Base-by-base conservation (phyloP, 2,888 invertebrate genomes). In the Cordilura impudica region DNA sequence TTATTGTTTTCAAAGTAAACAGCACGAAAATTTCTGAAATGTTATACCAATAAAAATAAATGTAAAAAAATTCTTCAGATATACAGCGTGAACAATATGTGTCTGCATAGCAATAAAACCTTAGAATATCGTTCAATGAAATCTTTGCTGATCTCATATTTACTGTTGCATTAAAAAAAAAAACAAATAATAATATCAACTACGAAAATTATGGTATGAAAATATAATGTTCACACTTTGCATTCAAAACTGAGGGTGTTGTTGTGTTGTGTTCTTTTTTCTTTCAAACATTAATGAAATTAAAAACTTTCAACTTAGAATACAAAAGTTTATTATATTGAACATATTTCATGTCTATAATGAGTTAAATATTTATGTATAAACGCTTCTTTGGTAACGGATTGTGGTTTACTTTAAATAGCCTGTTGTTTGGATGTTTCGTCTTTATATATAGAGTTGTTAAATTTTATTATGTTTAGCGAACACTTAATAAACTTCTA, bases 1-100 rank as follows among this genome's bases (percentile, higher is more conserved):
- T 54, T 35, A 45, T 21, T 63, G 47, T 72, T 63, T 63, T 43
- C 39, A 58, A 21, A 58, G 43, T 58, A 58, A 23, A 58, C 23
- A 58, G 16, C 2, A 58, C 39, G 21, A 23, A n/a, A n/a, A n/a
- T n/a, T n/a, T n/a, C n/a, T n/a, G n/a, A n/a, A 23, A 39, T 14
- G 10, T 8, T 31, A 18, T 10, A 18, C n/a, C 21, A 47, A 2
- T 7, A n/a, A 21, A 21, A 16, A n/a, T 54, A 16, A 8, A 26
- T 43, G 3, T 6, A 2, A 16, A n/a, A 56, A 35, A 4, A 10
- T n/a, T 18, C 35, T 39, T 35, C 2, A 35, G 18, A 35, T 18
- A 1, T 56, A 58, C 58, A 23, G 43, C 7, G 14, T 14, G n/a
- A n/a, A 4, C 3, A 39, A 35, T 39, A 39, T n/a, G 26, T 39